Conservation (phyloP, 2,888 invertebrate species). For the Orthosia cruda region DNA sequence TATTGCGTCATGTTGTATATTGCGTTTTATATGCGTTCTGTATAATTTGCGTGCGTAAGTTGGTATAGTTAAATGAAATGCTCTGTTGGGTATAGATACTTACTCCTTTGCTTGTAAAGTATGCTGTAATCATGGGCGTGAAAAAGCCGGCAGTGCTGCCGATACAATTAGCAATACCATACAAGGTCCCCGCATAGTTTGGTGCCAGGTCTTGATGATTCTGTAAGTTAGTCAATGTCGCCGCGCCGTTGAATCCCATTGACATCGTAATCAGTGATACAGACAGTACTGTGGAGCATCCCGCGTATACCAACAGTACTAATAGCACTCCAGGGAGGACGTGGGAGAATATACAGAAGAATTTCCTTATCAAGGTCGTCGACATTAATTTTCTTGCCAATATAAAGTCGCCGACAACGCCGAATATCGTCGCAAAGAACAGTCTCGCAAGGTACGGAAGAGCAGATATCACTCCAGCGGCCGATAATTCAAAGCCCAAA, state of each 20-base stretch:
- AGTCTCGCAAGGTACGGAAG: conserved; percentile 94
- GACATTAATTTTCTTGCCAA: conserved; percentile 84
- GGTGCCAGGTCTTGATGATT: conserved; percentile 95
- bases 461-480: conserved; percentile 94
- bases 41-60: not conserved
- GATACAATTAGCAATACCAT: conserved; percentile 95
- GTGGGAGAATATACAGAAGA: conserved; percentile 93
- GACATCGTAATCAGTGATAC: conserved; percentile 93
- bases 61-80: not conserved
- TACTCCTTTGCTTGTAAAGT: conserved; percentile 92
- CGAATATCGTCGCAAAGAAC: conserved; percentile 94
- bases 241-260: conserved; percentile 93
- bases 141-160: conserved; percentile 95
- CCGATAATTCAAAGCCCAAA: conserved; percentile 93
- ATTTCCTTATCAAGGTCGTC: conserved; percentile 91
- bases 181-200: conserved; percentile 95
- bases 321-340: conserved; percentile 90
- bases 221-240: conserved; percentile 92
- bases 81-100: conserved; percentile 63
- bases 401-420: conserved; percentile 93
- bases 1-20: too few relatives aligned
- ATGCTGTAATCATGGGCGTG: conserved; percentile 94
- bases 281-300: conserved; percentile 92
- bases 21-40: not conserved
- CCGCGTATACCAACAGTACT: conserved; percentile 92